phyloP scores from a whole-genome alignment of 2,888 invertebrate genomes.

The Tanytarsus gracilentus region DNA sequence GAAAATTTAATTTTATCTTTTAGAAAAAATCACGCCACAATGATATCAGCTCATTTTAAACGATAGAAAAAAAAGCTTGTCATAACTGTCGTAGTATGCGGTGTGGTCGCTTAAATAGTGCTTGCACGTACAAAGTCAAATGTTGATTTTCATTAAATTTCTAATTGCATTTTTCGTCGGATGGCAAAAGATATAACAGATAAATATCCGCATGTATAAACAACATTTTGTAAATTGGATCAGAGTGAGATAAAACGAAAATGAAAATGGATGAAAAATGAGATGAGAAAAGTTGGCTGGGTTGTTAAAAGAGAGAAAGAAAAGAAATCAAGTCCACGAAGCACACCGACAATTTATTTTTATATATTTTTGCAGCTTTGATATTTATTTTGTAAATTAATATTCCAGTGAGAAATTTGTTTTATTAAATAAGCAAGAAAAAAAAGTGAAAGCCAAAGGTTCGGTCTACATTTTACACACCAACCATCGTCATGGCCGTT shows the following conservation, averaged over 20 bases:
- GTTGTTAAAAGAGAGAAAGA: constrained; percentile 9
- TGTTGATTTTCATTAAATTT: no score
- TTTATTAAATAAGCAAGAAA: constrained; percentile 12
- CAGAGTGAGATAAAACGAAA: background rate
- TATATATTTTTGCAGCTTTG: constrained; percentile 15
- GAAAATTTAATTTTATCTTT: no score
- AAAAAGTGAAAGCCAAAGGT: constrained; percentile 25
- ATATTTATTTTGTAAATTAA: constrained; percentile 26
- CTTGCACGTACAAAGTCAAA: no score
- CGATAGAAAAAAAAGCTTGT: no score
- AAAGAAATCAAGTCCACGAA: background rate
- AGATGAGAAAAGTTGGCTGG: background rate
- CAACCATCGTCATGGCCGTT: no score
- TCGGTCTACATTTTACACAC: constrained; percentile 14
- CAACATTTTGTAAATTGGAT: constrained; percentile 7
- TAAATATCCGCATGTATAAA: constrained; percentile 8
- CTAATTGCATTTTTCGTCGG: constrained; percentile 1
- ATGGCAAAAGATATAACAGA: background rate
- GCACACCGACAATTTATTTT: background rate
- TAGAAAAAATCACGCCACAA: no score
- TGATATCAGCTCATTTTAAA: no score
- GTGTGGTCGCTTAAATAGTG: no score
- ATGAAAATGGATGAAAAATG: background rate
- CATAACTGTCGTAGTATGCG: no score
- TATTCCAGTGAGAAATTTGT: constrained; percentile 27